Percentiles rank a stretch among this genome's conserved stretches.
These are phyloP conservation scores for Neosilurus hyrtlii DNA, from an alignment of 2,797 vertebrate genomes.

Conservation along the genomic window DNA sequence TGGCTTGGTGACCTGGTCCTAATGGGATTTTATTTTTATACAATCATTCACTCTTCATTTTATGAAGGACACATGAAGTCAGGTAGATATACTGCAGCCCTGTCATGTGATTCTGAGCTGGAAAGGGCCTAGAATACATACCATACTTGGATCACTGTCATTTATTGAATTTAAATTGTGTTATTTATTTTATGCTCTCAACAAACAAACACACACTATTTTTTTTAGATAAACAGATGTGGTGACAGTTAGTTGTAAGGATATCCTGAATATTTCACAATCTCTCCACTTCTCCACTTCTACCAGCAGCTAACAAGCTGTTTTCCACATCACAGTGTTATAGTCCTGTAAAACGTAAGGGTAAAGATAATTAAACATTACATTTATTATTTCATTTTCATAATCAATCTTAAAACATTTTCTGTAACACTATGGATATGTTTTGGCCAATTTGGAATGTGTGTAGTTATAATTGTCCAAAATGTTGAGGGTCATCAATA, in stretches of 20 bases:
- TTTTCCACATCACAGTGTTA: constrained; percentile 46
- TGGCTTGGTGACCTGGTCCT: constrained; percentile 6
- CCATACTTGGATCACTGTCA: constrained; percentile 68
- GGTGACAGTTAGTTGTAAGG: constrained; percentile 34
- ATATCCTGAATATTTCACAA: constrained; percentile 44
- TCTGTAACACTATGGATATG: not conserved
- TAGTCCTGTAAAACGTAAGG: not conserved
- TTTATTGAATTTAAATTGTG: constrained; percentile 49
- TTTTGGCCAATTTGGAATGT: not conserved
- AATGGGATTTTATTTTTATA: constrained; percentile 5
- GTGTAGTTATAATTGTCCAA: not conserved
- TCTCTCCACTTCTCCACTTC: constrained; percentile 30
- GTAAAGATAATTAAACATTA: not conserved
- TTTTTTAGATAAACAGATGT: constrained; percentile 32
- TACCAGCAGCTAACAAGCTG: constrained; percentile 53
- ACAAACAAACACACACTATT: constrained; percentile 38
- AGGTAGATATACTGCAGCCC: not conserved
- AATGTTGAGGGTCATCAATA: not conserved
- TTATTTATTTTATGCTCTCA: constrained; percentile 43
- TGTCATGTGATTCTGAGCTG: constrained; percentile 63
- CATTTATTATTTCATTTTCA: not conserved
- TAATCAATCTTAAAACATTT: not conserved
- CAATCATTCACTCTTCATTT: not conserved
- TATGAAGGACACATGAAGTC: not conserved
- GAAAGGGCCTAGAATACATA: constrained; percentile 61